Evolutionary conservation across 2,113 vertebrate species (phyloP), one percentile per base, ranked within the genome.

Genomic region (Chaenocephalus aceratus): DNA sequence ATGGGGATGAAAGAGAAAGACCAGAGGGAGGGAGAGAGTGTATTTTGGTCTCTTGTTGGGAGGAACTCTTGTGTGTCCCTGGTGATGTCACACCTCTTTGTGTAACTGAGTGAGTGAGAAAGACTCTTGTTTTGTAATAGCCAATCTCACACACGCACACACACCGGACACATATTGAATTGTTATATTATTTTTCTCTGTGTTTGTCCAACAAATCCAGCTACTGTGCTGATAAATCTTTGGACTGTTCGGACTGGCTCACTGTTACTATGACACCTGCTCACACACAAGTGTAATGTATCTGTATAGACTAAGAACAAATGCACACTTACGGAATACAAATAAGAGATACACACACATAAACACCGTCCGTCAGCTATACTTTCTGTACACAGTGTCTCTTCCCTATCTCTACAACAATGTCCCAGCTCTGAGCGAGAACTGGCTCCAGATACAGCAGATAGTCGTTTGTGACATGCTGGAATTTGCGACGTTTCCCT

Each of bases 11-110:
- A 36, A 71, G 5, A 70, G 34, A 67, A 46, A 41, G 1, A 71
- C 45, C 11, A 67, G 46, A 76, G 53, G 66, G 44, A 75, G 69
- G 18, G 26, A 68, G 46, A 58, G 77, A 26, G 44, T 83, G 48
- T 88, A 72, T 83, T 89, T 83, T 69, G 7, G 72, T 87, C 65
- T 87, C 69, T 52, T 78, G 78, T 79, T 72, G 10, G 56, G 57
- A 83, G 69, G 77, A 85, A 89, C 69, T 72, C 56, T 48, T 51
- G 52, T 79, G 66, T 64, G 61, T 86, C 68, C 72, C 83, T 26
- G 63, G 81, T 88, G 82, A 81, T 81, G 72, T 84, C 87, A 70
- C 79, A 82, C 77, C 70, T 83, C 77, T 87, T 30, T 82, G 66
- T 85, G 62, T 53, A 65, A 66, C 64, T 82, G 63, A 60, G 64